phyloP scores from a whole-genome alignment of 2,113 vertebrate genomes.

The Ophthalmolycus amberensis region DNA sequence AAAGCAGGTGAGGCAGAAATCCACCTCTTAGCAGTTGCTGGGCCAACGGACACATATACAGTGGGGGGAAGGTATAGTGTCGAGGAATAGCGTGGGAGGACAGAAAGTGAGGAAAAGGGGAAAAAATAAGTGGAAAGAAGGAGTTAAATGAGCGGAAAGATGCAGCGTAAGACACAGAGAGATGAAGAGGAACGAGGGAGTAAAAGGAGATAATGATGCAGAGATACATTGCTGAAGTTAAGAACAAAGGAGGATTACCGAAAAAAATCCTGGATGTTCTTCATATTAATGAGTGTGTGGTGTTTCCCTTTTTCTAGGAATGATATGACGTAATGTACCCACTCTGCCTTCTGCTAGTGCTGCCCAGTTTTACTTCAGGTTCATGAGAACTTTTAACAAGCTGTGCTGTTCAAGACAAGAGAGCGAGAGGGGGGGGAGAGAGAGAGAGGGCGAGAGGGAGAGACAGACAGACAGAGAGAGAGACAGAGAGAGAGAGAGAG shows the following conservation, averaged over 20 bases:
- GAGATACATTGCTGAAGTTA: slow-evolving; percentile 42
- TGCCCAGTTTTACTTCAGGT: not conserved
- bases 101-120: slow-evolving; percentile 39
- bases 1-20: slow-evolving; percentile 55
- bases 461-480: no score
- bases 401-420: no score
- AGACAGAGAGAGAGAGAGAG: no score
- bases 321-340: not conserved
- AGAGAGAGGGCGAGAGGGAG: no score
- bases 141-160: slow-evolving; percentile 22
- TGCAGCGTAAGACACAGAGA: not conserved
- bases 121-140: slow-evolving; percentile 23
- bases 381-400: not conserved
- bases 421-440: no score
- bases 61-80: not conserved
- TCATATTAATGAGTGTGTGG: slow-evolving; percentile 10
- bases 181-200: slow-evolving; percentile 28
- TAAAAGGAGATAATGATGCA: slow-evolving; percentile 41
- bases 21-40: slow-evolving; percentile 2
- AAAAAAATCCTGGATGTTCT: slow-evolving; percentile 8
- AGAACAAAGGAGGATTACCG: slow-evolving; percentile 54
- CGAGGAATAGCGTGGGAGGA: slow-evolving; percentile 41
- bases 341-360: not conserved
- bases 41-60: not conserved
- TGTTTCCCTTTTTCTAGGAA: slow-evolving; percentile 44